phyloP scores from a whole-genome alignment of 2,797 vertebrate species.

The Oreochromis grahami region DNA sequence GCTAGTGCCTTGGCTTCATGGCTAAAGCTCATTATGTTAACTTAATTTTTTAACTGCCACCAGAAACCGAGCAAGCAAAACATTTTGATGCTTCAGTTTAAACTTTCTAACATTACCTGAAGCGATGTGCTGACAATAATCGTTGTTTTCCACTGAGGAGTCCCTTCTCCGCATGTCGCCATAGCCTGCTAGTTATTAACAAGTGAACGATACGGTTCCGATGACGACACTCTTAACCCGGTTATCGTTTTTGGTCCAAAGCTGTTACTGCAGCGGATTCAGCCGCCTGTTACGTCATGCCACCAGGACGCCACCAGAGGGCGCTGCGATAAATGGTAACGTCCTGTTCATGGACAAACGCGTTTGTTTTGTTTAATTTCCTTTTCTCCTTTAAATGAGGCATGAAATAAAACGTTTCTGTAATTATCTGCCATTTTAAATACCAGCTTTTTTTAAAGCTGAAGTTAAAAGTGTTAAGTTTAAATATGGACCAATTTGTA shows the following conservation, averaged over 20 bases:
- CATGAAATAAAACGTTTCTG: neutral
- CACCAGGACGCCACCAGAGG: neutral
- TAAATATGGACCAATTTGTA: neutral
- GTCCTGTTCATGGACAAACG: neutral
- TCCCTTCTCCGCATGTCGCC: neutral
- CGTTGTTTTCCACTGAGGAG: constrained; percentile 80
- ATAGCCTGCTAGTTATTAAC: neutral
- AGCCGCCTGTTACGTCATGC: neutral
- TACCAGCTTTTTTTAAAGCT: neutral
- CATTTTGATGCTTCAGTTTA: neutral
- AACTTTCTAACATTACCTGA: constrained; percentile 60
- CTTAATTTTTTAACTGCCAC: neutral
- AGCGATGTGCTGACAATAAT: constrained; percentile 84
- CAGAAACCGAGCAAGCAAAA: neutral
- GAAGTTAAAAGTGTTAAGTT: neutral
- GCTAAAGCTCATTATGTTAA: neutral
- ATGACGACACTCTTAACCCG: neutral
- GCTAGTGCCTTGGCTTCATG: neutral
- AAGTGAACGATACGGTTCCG: neutral
- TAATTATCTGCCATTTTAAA: neutral
- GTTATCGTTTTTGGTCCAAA: neutral
- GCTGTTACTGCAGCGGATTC: neutral
- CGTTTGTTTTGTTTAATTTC: neutral
- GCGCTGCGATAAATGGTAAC: neutral
- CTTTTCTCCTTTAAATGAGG: neutral